Base-by-base conservation (phyloP, 2,888 invertebrate species). In the Eupithecia subumbrata region DNA sequence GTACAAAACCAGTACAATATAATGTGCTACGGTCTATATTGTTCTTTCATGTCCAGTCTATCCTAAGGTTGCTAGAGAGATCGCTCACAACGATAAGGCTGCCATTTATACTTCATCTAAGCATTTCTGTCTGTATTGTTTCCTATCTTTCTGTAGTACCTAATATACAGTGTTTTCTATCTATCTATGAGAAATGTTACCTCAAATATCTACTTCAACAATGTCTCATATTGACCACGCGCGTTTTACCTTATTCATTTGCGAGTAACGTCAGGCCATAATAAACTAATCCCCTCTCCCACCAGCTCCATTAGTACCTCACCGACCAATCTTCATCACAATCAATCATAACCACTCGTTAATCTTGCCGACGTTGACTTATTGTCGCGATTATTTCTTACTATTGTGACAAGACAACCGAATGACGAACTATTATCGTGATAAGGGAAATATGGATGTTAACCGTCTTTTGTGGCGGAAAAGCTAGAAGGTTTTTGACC, bases 261-360 rank as follows among this genome's bases (percentile, higher is more conserved):
- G 18, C 64, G 30, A 22, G 11, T 1, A 12, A 56, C 12, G n/a
- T 1, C 1, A 22, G n/a, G 64, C 30, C 64, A 14, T 64, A 30
- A 64, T 64, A 7, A 64, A 64, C 37, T 66, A 37, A 66, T 18
- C n/a, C n/a, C 11, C 34, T n/a, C 66, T 37, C 4, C n/a, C 37
- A 66, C 67, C 67, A 22, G 18, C 43, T 66, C 43, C 67, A 67
- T 67, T 67, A 67, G 67, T 22, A 66, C 66, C 66, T 34, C 37
- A 40, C 40, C 30, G 11, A 63, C 77, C 71, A 75, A 76, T 70
- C 73, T 76, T 74, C 66, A 77, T 77, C 74, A 76, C 72, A 71
- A 78, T 81, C 80, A 79, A 81, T 81, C 81, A 80, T 79, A 81
- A 72, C 76, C 71, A 69, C 40, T 80, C 80, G 74, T 81, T 80